Percentiles rank a stretch among this genome's conserved stretches.
phyloP scores from a whole-genome alignment of 2,113 vertebrate species.

The Falcunculus frontatus region DNA sequence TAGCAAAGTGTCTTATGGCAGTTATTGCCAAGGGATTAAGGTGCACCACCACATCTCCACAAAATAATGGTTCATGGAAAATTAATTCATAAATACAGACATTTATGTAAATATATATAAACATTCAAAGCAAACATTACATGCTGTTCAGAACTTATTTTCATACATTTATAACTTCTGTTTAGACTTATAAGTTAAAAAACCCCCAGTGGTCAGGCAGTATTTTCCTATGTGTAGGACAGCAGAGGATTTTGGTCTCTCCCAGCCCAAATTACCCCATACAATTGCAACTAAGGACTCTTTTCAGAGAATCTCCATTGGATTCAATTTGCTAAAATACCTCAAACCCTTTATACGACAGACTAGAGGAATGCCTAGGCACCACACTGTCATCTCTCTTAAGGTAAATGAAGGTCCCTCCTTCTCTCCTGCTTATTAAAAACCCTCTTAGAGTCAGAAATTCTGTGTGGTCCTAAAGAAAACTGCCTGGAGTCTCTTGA shows the following conservation, averaged over 20 bases:
- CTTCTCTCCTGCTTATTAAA: background rate
- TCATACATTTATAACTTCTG: background rate
- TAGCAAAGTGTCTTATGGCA: background rate
- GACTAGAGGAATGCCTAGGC: background rate
- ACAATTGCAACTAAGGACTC: background rate
- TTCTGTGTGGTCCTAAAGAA: background rate
- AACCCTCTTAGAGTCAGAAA: background rate
- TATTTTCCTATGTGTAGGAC: background rate
- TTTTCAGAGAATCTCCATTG: background rate
- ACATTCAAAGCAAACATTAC: background rate
- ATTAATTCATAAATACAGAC: background rate
- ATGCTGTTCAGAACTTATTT: background rate
- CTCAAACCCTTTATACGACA: background rate
- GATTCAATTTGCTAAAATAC: background rate
- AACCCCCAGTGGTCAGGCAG: background rate
- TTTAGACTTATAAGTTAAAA: background rate
- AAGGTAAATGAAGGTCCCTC: background rate
- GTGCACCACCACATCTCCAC: background rate
- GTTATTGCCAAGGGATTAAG: background rate
- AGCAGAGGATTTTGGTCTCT: background rate
- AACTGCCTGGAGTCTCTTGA: background rate
- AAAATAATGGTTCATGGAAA: background rate
- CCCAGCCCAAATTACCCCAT: background rate
- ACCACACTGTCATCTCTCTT: background rate
- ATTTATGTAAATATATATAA: background rate